phyloP scores from a whole-genome alignment of 2,888 invertebrate species.

The Torymus texanus region DNA sequence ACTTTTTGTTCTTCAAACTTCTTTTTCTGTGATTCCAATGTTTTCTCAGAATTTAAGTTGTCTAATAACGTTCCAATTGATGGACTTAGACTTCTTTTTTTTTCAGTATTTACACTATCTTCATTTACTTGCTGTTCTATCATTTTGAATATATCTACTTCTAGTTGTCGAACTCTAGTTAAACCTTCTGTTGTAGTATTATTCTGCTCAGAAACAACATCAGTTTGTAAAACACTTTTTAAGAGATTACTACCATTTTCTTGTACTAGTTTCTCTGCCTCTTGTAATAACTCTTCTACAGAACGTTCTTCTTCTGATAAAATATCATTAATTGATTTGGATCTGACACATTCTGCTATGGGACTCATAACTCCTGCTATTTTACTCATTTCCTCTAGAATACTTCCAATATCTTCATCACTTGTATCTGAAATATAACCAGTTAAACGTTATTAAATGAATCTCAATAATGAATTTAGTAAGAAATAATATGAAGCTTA shows the following conservation, averaged over 20 bases:
- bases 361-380: slow-evolving; percentile 70
- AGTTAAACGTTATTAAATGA: too few species aligned
- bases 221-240: slow-evolving; percentile 68
- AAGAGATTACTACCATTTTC: slow-evolving; percentile 68
- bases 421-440: slow-evolving; percentile 66
- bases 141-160: slow-evolving; percentile 70
- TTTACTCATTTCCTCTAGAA: slow-evolving; percentile 73
- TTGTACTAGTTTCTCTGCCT: slow-evolving; percentile 70
- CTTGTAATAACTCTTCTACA: slow-evolving; percentile 71
- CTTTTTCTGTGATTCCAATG: slow-evolving; percentile 66
- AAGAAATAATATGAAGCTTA: slow-evolving; percentile 57
- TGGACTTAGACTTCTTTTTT: slow-evolving; percentile 62
- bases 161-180: slow-evolving; percentile 64
- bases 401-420: slow-evolving; percentile 72
- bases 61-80: slow-evolving; percentile 65
- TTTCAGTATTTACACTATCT: slow-evolving; percentile 63
- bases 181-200: slow-evolving; percentile 53
- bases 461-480: too few species aligned
- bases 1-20: slow-evolving; percentile 70
- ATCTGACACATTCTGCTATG: slow-evolving; percentile 66
- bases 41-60: slow-evolving; percentile 62
- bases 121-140: slow-evolving; percentile 70
- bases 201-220: slow-evolving; percentile 65
- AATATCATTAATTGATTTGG: slow-evolving; percentile 63
- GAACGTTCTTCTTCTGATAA: slow-evolving; percentile 69